Evolutionary conservation across 2,113 vertebrate species (phyloP), one percentile per base, ranked within the genome.

Genomic region (Saccopteryx bilineata): DNA sequence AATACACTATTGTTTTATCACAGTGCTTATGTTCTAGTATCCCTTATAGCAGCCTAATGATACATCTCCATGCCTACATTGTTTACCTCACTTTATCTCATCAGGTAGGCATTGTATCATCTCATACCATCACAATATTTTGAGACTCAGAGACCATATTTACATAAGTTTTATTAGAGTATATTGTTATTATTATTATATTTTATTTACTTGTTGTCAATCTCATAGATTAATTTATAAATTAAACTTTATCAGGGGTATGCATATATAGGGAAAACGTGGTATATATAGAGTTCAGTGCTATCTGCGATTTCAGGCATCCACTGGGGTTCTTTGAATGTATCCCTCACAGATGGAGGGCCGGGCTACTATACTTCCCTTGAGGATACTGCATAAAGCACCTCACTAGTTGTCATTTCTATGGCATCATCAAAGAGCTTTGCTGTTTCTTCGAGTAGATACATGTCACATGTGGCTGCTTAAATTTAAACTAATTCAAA

Each of bases 401-500:
- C n/a, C 54, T 63, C 60, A 58, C 2, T 48, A 39, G 54, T 28
- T 7, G 72, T 23, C 9, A 85, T n/a, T 85, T 71, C 63, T 56
- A 75, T 46, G 9, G 26, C 26, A 71, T 46, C 11, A 46, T 33
- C 92, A 61, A 85, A 85, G 54, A 90, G 7, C 31, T 56, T 2
- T 9, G 28, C 39, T 61, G 18, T 66, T 18, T 33, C 21, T 26
- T 28, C 56, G 4, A 56, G 48, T 31, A 82, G 23, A 28, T 31
- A 68, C 23, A n/a, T 76, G 52, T 76, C 72, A 86, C 11, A 46
- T 3, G 0, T 24, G 48, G 28, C 24, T 71, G 78, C 46, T 85
- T 87, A 76, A 71, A 71, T 50, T 74, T 71, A 11, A 78, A 46
- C 23, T 80, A 46, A 56, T 80, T 75, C 82, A 81, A 80, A 91